phyloP scores from a whole-genome alignment of 1,140 invertebrate species.

The Venturia canescens region DNA sequence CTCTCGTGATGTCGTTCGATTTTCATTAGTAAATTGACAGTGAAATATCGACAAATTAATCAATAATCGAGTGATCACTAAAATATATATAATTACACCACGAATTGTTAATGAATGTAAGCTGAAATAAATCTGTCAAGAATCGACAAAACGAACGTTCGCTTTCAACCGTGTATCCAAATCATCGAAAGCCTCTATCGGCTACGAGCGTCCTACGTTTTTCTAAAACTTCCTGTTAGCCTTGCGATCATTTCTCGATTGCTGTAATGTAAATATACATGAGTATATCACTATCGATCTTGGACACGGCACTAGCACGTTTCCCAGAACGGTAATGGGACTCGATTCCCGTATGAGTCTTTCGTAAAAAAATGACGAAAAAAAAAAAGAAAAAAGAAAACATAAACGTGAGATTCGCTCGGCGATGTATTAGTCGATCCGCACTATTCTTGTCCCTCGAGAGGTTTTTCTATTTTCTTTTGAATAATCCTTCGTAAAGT shows the following conservation, averaged over 20 bases:
- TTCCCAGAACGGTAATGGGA: slow-evolving; percentile 21
- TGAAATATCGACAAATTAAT: background rate
- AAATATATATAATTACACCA: background rate
- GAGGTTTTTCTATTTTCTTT: background rate
- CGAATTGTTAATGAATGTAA: background rate
- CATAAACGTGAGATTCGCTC: too few relatives aligned
- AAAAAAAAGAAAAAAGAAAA: slow-evolving; percentile 18
- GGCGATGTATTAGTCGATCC: background rate
- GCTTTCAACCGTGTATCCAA: background rate
- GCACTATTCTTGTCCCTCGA: background rate
- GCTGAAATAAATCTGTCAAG: background rate
- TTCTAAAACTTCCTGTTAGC: slow-evolving; percentile 39
- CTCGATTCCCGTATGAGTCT: background rate
- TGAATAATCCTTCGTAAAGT: slow-evolving; percentile 9
- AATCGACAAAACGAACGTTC: background rate
- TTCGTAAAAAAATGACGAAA: background rate
- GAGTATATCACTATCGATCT: background rate
- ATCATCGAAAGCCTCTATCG: background rate
- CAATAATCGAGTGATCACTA: background rate
- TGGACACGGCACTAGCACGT: background rate
- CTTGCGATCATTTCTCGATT: slow-evolving; percentile 37
- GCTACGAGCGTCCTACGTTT: slow-evolving; percentile 21
- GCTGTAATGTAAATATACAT: background rate
- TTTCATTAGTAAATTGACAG: background rate
- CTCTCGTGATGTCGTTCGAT: background rate